A percentile compares a stretch with the other conserved stretches of the same genome.
Evolutionary conservation across 2,797 vertebrate genomes (phyloP).

Genomic region (Delichon dasypus): DNA sequence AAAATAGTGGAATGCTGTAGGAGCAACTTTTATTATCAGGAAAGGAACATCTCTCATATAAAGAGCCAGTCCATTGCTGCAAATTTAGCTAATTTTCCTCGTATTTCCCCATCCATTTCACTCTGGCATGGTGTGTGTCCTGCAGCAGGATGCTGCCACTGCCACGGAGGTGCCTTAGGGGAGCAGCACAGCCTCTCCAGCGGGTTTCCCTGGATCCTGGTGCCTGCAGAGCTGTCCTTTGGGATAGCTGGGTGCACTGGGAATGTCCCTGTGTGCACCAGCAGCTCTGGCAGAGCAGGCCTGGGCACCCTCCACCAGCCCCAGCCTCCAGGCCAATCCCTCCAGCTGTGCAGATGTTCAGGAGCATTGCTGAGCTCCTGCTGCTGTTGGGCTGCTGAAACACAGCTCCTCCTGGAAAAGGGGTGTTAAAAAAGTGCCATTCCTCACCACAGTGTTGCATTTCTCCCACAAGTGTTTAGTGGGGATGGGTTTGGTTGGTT

Average conservation of each 20-base stretch:
- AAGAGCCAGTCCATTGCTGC: background rate
- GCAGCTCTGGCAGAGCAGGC: background rate
- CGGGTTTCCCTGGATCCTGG: accelerated
- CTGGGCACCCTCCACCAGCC: background rate
- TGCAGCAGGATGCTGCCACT: background rate
- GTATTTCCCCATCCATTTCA: background rate
- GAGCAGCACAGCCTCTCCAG: background rate
- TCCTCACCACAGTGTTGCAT: background rate
- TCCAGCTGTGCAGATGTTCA: background rate
- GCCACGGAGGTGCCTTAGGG: background rate
- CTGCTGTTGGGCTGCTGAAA: background rate
- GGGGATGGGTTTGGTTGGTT: background rate
- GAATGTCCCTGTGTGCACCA: no score
- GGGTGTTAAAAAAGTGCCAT: background rate
- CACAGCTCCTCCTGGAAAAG: background rate
- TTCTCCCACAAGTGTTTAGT: background rate
- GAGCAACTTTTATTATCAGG: background rate
- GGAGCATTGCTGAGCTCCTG: background rate
- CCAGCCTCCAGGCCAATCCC: accelerated
- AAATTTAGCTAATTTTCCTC: background rate
- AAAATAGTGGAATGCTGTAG: background rate
- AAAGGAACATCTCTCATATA: background rate
- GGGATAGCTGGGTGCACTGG: background rate
- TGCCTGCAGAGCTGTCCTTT: accelerated
- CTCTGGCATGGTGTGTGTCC: background rate